phyloP scores from a whole-genome alignment of 2,888 invertebrate species.

The Pseudeuparius sepicola region DNA sequence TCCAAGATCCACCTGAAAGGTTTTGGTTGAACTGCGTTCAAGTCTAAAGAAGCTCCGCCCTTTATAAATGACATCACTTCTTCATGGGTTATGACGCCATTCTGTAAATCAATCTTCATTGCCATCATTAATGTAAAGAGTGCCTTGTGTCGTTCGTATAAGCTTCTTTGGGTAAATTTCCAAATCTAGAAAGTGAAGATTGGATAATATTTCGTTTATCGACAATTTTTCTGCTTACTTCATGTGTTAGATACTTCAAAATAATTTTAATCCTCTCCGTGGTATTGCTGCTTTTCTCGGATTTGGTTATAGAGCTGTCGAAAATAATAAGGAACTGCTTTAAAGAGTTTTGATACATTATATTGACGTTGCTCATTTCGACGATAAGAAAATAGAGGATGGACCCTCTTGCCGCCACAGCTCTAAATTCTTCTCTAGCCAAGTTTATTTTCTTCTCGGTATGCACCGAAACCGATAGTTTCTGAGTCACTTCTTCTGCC shows the following conservation, averaged over 20 bases:
- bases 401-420: slow-evolving; percentile 89
- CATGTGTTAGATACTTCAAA: slow-evolving; percentile 77
- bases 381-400: slow-evolving; percentile 93
- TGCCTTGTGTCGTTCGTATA: slow-evolving; percentile 88
- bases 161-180: slow-evolving; percentile 82
- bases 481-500: slow-evolving; percentile 91
- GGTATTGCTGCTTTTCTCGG: slow-evolving; percentile 73
- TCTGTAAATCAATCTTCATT: slow-evolving; percentile 87
- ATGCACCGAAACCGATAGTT: slow-evolving; percentile 81
- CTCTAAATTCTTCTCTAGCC: slow-evolving; percentile 90
- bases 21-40: slow-evolving; percentile 86
- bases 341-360: slow-evolving; percentile 94
- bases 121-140: slow-evolving; percentile 89
- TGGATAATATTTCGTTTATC: not conserved
- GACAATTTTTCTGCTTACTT: slow-evolving; percentile 36
- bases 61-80: slow-evolving; percentile 95
- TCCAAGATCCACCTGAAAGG: slow-evolving; percentile 93
- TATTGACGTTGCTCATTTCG: slow-evolving; percentile 93
- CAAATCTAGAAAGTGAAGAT: slow-evolving; percentile 49
- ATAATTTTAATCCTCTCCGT: slow-evolving; percentile 83
- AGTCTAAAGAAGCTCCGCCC: slow-evolving; percentile 88
- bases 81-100: slow-evolving; percentile 69
- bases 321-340: slow-evolving; percentile 91
- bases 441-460: slow-evolving; percentile 90
- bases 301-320: slow-evolving; percentile 87